phyloP scores from a whole-genome alignment of 2,797 vertebrate species.

The Macropus fuliginosus region DNA sequence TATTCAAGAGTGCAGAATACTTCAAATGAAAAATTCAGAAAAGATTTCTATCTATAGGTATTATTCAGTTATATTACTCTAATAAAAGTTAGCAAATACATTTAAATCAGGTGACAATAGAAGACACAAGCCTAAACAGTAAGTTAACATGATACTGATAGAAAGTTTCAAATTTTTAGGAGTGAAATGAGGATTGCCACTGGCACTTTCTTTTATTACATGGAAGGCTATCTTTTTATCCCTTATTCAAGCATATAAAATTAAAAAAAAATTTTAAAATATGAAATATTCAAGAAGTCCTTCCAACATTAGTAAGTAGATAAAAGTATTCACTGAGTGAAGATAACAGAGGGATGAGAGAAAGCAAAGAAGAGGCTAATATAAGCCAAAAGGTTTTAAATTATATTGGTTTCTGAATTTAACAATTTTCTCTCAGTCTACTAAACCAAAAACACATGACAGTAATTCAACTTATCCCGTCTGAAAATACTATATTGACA shows the following conservation, averaged over 20 bases:
- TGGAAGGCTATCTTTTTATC: conserved; percentile 21
- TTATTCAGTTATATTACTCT: not conserved
- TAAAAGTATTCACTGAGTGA: not conserved
- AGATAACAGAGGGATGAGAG: not conserved
- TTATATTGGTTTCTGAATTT: conserved; percentile 53
- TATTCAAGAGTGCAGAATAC: not conserved
- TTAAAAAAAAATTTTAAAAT: conserved; percentile 47
- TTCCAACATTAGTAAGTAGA: conserved; percentile 51
- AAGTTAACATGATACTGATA: not conserved
- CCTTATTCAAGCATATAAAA: conserved; percentile 49
- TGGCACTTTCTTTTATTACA: conserved; percentile 48
- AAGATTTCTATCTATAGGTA: not conserved
- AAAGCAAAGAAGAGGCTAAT: conserved; percentile 29
- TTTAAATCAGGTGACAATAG: not conserved
- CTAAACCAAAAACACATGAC: conserved; percentile 59
- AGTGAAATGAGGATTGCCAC: conserved; percentile 38
- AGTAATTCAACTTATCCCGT: conserved; percentile 53
- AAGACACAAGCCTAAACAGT: not conserved
- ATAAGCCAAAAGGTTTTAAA: conserved; percentile 51
- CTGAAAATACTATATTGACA: conserved; percentile 29
- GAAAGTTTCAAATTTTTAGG: conserved; percentile 42
- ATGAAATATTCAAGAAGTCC: conserved; percentile 21
- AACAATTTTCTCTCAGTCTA: conserved; percentile 32
- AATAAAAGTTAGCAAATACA: not conserved
- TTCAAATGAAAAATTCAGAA: not conserved